Conservation (phyloP, 1,140 invertebrate genomes). For the Achatina immaculata region DNA sequence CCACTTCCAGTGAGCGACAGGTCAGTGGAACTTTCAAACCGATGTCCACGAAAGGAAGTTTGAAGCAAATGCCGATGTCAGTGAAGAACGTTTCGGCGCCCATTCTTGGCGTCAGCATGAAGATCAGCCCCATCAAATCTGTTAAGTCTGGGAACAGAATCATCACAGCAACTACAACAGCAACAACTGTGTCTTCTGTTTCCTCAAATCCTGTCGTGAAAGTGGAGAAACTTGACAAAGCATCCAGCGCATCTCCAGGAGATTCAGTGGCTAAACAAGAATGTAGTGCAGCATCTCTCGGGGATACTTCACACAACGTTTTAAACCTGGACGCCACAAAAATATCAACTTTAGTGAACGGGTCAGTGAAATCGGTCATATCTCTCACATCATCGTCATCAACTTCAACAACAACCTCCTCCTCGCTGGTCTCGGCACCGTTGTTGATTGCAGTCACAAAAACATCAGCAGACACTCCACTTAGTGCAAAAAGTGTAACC, state of each 20-base stretch:
- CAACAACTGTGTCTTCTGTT: neutral
- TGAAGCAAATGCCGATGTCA: constrained; percentile 56
- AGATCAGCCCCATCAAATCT: constrained; percentile 25
- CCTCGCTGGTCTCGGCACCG: constrained; percentile 28
- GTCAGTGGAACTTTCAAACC: constrained; percentile 14
- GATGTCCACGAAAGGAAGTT: constrained; percentile 59
- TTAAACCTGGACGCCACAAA: constrained; percentile 18
- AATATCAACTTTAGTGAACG: constrained; percentile 29
- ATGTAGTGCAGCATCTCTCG: too few relatives aligned
- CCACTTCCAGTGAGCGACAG: neutral
- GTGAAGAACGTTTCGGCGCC: constrained; percentile 10
- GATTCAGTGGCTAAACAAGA: neutral
- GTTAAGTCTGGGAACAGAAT: constrained; percentile 32
- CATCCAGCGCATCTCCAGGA: constrained; percentile 32
- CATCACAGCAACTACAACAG: constrained; percentile 5
- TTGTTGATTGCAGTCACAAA: constrained; percentile 38
- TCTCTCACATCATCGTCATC: constrained; percentile 40
- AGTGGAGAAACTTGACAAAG: constrained; percentile 63
- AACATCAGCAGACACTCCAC: constrained; percentile 45
- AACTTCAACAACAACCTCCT: constrained; percentile 10
- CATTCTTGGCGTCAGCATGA: constrained; percentile 26
- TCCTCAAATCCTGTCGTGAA: constrained; percentile 67
- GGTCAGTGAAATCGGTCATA: constrained; percentile 29
- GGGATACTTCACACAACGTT: neutral
- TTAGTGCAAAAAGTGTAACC: constrained; percentile 35